A percentile compares a stretch with the other conserved stretches of the same genome.
phyloP scores from a whole-genome alignment of 2,888 invertebrate genomes.

The Campoplex nolae region DNA sequence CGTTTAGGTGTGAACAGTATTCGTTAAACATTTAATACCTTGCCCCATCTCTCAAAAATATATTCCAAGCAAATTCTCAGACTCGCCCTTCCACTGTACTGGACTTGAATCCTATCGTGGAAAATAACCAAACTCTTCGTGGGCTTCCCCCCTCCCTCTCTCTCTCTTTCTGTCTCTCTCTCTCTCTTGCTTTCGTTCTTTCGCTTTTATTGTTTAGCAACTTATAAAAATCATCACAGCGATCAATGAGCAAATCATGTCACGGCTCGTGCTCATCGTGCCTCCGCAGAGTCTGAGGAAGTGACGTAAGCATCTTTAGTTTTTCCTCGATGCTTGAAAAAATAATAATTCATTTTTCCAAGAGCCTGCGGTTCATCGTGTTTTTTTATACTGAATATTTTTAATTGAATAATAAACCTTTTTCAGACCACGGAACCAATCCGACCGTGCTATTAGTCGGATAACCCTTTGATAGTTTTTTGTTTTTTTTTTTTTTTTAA shows the following conservation, averaged over 20 bases:
- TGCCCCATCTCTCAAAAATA: neutral
- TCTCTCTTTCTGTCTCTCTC: neutral
- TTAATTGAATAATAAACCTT: constrained; percentile 32
- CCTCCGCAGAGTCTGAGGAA: constrained; percentile 67
- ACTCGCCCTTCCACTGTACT: neutral
- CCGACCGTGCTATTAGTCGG: neutral
- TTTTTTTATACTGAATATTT: neutral
- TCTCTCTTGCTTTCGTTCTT: neutral
- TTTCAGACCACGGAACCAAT: neutral
- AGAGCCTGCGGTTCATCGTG: neutral
- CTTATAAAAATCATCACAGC: constrained; percentile 20
- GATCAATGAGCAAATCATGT: constrained; percentile 75
- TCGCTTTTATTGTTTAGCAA: neutral
- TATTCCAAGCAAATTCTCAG: neutral
- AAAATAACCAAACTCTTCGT: neutral
- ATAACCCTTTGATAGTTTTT: constrained; percentile 29
- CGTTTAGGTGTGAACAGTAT: neutral
- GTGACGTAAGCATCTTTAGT: constrained; percentile 69
- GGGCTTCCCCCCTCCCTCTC: neutral
- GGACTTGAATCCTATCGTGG: neutral
- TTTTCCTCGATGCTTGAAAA: constrained; percentile 30
- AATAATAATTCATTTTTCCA: constrained; percentile 57
- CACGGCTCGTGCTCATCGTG: constrained; percentile 66
- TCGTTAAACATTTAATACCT: neutral
- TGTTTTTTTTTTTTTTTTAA: neutral